Percentiles rank a stretch among this genome's conserved stretches.
These are phyloP conservation scores for Pitta sordida DNA, from an alignment of 2,113 vertebrate species.

Conservation along the genomic window DNA sequence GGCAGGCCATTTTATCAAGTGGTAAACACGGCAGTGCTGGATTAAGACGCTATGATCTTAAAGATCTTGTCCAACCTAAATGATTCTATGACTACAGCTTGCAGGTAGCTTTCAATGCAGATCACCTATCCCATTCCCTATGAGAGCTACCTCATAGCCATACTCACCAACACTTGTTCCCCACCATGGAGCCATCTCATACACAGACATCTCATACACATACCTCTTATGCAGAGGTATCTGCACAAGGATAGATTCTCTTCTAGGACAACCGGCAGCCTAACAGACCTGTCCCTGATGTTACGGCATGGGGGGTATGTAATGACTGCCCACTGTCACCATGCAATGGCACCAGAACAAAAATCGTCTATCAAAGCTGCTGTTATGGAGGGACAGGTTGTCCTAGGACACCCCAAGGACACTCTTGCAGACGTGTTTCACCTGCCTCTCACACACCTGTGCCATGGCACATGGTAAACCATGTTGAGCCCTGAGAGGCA, in stretches of 20 bases:
- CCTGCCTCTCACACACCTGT: background rate
- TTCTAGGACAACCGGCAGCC: background rate
- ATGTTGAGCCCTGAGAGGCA: background rate
- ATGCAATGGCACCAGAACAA: background rate
- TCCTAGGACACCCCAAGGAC: background rate
- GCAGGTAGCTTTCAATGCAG: background rate
- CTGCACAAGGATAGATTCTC: background rate
- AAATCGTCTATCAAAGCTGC: background rate
- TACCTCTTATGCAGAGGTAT: too few relatives aligned
- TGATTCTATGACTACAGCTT: background rate
- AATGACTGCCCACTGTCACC: accelerated
- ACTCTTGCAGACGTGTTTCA: background rate
- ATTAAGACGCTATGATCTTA: background rate
- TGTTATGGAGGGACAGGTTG: background rate
- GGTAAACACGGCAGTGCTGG: background rate
- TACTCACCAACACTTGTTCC: accelerated
- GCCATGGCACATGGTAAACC: background rate
- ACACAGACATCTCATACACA: accelerated
- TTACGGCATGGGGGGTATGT: accelerated
- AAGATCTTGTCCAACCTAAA: background rate
- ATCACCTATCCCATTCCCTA: background rate
- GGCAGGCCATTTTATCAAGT: background rate
- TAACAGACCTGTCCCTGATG: background rate
- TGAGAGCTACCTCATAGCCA: accelerated
- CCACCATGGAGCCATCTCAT: accelerated